Base-by-base conservation (phyloP, 2,797 vertebrate genomes). In the Phoebastria nigripes region DNA sequence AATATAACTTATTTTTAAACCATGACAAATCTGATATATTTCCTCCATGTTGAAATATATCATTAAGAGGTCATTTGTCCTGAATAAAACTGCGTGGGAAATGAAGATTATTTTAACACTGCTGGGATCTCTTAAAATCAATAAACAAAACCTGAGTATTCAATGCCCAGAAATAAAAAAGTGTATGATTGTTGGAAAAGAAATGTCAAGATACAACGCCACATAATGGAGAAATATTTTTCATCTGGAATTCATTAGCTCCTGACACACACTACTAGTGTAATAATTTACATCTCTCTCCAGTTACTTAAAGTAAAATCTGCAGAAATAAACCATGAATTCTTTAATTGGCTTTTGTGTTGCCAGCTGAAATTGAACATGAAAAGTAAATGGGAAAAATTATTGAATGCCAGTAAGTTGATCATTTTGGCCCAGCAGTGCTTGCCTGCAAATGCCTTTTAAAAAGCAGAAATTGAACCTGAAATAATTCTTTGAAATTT, bases 231-330 rank as follows among this genome's bases (percentile, higher is more conserved):
- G 54, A 96, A 93, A 79, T 90, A 94, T 33, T 92, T 96, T 96
- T 92, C 65, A 91, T 95, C 92, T 93, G 92, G 91, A 96, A 93
- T 74, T 78, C 92, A 88, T 97, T 96, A 96, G 52, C 71, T 96
- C 66, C 66, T 90, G 88, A 94, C 88, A 93, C 12, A 86, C n/a
- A 49, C 66, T 74, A 63, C 42, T 73, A 8, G 0, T 15, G 37
- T 70, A 83, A 82, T 94, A 90, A 97, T 83, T 94, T 92, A 87
- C 52, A 90, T 87, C 47, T 87, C 74, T 94, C 87, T 89, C 39
- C 73, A 89, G 41, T 91, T 97, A 94, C 90, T 95, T 95, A 83
- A 93, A 94, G 31, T 86, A 96, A 97, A 96, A 76, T 90, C 84
- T 52, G 59, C 79, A 96, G 92, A 95, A 94, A 83, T 67, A 97